Conservation (phyloP, 2,888 invertebrate species). For the Alsophila aescularia region DNA sequence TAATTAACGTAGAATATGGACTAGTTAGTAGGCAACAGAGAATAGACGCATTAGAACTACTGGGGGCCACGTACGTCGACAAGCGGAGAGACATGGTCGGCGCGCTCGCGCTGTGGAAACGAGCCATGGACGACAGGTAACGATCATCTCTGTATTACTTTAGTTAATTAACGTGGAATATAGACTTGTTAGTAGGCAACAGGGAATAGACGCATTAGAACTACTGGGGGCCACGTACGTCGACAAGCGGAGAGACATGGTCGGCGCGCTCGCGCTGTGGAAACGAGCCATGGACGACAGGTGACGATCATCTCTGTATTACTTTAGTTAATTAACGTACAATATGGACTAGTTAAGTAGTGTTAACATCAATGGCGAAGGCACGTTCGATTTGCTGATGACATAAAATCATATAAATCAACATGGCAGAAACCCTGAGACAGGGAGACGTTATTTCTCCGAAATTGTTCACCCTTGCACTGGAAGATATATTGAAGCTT, state of each 20-base stretch:
- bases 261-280: conserved; percentile 95
- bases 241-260: conserved; percentile 98
- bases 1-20: conserved; percentile 90
- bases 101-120: conserved; percentile 94
- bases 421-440: no score
- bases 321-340: no score
- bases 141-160: background rate
- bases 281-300: conserved; percentile 95
- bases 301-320: conserved; percentile 59
- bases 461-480: no score
- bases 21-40: conserved; percentile 90
- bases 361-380: no score
- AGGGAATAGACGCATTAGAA: conserved; percentile 95
- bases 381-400: no score
- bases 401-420: no score
- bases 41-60: conserved; percentile 95
- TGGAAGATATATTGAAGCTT: no score
- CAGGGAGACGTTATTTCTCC: no score
- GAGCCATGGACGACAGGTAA: conserved; percentile 95
- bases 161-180: conserved; percentile 86
- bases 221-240: conserved; percentile 97
- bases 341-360: no score
- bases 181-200: conserved; percentile 90
- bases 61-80: conserved; percentile 98
- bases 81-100: conserved; percentile 97